Percentiles rank a stretch among this genome's conserved stretches.
Evolutionary conservation across 2,888 invertebrate species (phyloP).

Genomic region (Brachyptera putata): DNA sequence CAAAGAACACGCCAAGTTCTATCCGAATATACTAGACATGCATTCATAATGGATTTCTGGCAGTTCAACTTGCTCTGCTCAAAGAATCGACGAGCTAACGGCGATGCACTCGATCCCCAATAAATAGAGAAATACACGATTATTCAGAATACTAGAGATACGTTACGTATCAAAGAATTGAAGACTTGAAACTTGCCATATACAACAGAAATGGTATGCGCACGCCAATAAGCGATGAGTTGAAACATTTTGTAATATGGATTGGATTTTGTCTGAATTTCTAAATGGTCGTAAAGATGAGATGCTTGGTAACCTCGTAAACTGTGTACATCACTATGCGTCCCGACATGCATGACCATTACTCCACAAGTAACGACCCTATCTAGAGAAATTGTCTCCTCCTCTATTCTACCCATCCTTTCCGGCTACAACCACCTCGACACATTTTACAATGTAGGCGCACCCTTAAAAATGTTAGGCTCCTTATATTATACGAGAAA

Average conservation of each 20-base stretch:
- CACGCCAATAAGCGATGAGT: neutral
- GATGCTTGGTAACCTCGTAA: constrained; percentile 5
- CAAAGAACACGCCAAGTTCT: constrained; percentile 10
- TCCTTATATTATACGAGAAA: neutral
- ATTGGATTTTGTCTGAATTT: constrained; percentile 12
- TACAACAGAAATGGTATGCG: neutral
- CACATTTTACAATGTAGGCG: neutral
- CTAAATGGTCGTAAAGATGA: constrained; percentile 13
- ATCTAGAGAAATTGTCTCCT: constrained; percentile 12
- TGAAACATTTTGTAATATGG: neutral
- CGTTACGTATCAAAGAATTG: too few relatives aligned
- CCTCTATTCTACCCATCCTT: neutral
- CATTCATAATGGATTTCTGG: constrained; percentile 12
- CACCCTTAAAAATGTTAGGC: neutral
- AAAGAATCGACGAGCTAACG: neutral
- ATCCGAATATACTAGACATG: constrained; percentile 5
- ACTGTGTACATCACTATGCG: constrained; percentile 4
- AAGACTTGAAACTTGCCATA: too few relatives aligned
- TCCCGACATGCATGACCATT: constrained; percentile 14
- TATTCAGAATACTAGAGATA: too few relatives aligned
- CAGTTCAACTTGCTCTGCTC: neutral
- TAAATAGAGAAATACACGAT: too few relatives aligned
- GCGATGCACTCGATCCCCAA: too few relatives aligned
- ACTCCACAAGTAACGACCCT: constrained; percentile 15
- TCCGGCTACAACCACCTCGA: too few relatives aligned